A percentile compares a stretch with the other conserved stretches of the same genome.
These are phyloP conservation scores for Erithacus rubecula DNA, from an alignment of 2,797 vertebrate species.

Conservation along the genomic window DNA sequence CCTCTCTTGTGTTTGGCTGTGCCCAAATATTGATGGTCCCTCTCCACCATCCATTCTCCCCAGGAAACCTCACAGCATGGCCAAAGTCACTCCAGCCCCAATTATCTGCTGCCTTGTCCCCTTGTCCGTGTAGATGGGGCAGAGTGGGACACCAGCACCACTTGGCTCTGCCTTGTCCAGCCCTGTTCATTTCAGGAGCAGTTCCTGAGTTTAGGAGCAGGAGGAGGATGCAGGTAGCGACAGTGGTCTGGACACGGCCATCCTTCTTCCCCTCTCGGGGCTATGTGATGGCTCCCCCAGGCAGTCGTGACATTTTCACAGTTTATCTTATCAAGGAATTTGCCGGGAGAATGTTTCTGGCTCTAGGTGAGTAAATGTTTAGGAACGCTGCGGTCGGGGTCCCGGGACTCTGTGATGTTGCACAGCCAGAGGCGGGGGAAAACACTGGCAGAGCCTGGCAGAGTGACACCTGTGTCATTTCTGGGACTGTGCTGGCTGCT, in stretches of 20 bases:
- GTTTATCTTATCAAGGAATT: slow-evolving; percentile 49
- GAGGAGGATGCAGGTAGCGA: not conserved
- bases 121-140: not conserved
- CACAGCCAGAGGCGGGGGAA: not conserved
- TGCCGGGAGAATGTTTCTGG: not conserved
- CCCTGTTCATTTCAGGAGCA: not conserved
- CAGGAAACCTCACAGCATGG: not conserved
- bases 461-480: not conserved
- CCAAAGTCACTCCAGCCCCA: not conserved
- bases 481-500: not conserved
- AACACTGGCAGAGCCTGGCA: not conserved
- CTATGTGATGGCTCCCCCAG: not conserved
- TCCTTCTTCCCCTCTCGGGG: not conserved
- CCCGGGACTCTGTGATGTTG: not conserved
- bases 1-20: fast-evolving
- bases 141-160: not conserved
- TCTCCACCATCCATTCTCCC: not conserved
- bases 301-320: not conserved
- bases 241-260: fast-evolving
- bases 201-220: not conserved
- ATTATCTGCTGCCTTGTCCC: not conserved
- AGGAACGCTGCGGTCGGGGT: not conserved
- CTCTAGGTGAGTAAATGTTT: slow-evolving; percentile 24
- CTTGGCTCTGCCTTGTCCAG: not conserved
- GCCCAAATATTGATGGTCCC: not conserved